Evolutionary conservation across 2,888 invertebrate genomes (phyloP), one percentile per base, ranked within the genome.

Genomic region (Eilema griseolum): DNA sequence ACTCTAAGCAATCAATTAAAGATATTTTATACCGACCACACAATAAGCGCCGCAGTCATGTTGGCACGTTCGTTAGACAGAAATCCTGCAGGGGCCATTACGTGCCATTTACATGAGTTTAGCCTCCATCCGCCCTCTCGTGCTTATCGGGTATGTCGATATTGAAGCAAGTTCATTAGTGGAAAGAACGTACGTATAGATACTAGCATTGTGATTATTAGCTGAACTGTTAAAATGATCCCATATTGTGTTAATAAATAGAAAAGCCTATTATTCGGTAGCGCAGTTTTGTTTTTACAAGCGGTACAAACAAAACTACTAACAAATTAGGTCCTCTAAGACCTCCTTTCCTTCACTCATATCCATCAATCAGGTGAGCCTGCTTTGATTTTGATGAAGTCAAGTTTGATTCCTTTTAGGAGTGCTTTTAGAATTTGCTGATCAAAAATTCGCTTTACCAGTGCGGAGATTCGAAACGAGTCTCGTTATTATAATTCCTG

Each of bases 61-160:
- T 62, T 63, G 41, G 70, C 75, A 77, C 71, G 77, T 79, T 85
- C 77, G 76, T 86, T 83, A 84, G 75, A 70, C 56, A 37, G 66
- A 37, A 28, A 69, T 77, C 67, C 75, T 77, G 74, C 10, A 75
- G 78, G 81, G 81, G 76, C 83, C 74, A 89, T 89, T 88, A 88
- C 81, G 84, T 78, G 74, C 70, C 86, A 90, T 91, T 90, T 89
- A 89, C 89, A 90, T 90, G 87, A 87, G 85, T 83, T 78, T 79
- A 77, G 73, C 61, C 76, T 67, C 72, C 76, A 74, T 73, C 67
- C 66, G 70, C 73, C 73, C 69, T 71, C 75, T 70, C 72, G 60
- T 74, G 61, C 76, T 86, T 86, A 88, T 87, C 88, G 82, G 84
- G 88, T 88, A 73, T 80, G 78, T 31, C 33, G 57, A 61, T 80